Conservation (phyloP, 2,888 invertebrate species). For the Leptarthrus brevirostris region DNA sequence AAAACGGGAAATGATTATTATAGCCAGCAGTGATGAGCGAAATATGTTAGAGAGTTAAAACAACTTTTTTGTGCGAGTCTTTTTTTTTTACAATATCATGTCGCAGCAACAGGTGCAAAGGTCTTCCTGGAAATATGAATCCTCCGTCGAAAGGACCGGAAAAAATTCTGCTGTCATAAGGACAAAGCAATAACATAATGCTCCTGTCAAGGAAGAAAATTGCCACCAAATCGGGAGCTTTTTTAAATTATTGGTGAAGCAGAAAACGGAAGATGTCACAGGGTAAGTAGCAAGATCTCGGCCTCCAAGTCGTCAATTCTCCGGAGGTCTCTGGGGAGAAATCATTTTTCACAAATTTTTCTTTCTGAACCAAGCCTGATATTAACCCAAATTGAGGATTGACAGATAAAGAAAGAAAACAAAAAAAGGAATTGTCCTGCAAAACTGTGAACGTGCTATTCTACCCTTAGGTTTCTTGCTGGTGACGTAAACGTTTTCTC, state of each 20-base stretch:
- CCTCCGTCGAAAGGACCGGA: too few species aligned
- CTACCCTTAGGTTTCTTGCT: not conserved
- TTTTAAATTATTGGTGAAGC: not conserved
- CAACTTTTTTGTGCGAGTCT: too few species aligned
- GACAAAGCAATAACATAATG: not conserved
- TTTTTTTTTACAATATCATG: too few species aligned
- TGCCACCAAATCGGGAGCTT: too few species aligned
- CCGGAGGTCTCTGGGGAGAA: not conserved
- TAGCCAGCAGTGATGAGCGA: too few species aligned
- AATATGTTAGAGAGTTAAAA: too few species aligned
- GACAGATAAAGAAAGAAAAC: not conserved
- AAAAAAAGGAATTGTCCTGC: not conserved
- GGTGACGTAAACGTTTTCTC: too few species aligned
- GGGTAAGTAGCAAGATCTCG: not conserved
- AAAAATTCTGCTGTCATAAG: not conserved
- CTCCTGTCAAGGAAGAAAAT: not conserved
- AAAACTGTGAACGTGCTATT: too few species aligned
- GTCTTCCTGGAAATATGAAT: too few species aligned
- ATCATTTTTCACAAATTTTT: not conserved
- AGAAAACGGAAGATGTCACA: not conserved
- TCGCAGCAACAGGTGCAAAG: too few species aligned
- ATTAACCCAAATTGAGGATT: not conserved
- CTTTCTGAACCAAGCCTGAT: not conserved
- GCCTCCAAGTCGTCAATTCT: slow-evolving; percentile 6
- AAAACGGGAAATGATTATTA: not conserved